Evolutionary conservation across 2,888 invertebrate genomes (phyloP), one percentile per base, ranked within the genome.

Genomic region (Rhimphoctona megacephalus): DNA sequence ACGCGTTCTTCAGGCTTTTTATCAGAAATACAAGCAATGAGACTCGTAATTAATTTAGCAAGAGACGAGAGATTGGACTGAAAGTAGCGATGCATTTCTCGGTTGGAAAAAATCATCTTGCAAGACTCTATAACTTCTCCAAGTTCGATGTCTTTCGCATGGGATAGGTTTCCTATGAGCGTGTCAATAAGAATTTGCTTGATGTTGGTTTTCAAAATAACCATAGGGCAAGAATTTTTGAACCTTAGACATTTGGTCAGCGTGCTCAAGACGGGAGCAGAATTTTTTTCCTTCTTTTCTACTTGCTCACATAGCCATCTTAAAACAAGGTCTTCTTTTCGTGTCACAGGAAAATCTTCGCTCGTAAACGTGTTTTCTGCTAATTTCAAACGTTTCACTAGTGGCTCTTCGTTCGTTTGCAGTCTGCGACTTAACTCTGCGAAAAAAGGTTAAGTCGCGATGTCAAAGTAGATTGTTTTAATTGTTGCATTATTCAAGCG

Each of bases 281-380:
- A 77, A 36, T 90, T 70, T 22, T 85, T 69, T 11, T 66, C 14
- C 8, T 78, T 77, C 19, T 87, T 67, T 69, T 88, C 78, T 8
- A 33, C 77, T 36, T 46, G 80, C 89, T 92, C 81, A 36, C 95
- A 94, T 1, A 96, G 91, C 96, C 96, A 96, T 72, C 95, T 94
- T 0, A 95, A 93, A 22, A 96, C 93, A 4, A 95, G 92, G 76
- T 95, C 94, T 85, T 96, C 95, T 90, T 95, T 96, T 0, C 95
- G 94, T 4, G 94, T 93, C 0, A 95, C 92, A 0, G 95, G 95
- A 66, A 96, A 94, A 89, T 95, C 95, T 19, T 95, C 92, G 0
- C 95, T 95, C 14, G 93, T 92, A 4, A 95, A 94, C 1, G 95
- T 94, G 92, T 96, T 96, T 89, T 95, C 95, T 0, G 96, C 96